These are phyloP conservation scores for Bombus superbus DNA, from an alignment of 1,140 invertebrate species.

Conservation along the genomic window DNA sequence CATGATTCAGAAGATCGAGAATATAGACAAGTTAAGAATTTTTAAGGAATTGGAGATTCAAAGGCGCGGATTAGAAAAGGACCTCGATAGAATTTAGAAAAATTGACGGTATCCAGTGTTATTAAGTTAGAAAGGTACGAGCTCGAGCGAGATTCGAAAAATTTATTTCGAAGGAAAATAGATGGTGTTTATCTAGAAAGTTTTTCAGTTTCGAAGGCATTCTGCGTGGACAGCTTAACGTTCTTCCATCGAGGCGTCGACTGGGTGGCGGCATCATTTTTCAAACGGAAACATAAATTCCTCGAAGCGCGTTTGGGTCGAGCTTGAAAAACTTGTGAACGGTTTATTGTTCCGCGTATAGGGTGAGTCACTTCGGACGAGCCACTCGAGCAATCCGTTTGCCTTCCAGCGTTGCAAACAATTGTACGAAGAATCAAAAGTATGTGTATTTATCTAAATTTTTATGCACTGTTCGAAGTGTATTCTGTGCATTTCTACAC, in stretches of 20 bases:
- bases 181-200: background rate
- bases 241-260: background rate
- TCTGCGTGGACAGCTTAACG: background rate
- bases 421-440: background rate
- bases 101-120: background rate
- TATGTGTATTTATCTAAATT: background rate
- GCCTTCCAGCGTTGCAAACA: background rate
- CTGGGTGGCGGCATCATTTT: background rate
- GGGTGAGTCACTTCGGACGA: constrained; percentile 29
- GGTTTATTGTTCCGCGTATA: constrained; percentile 28
- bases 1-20: background rate
- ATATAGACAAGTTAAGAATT: background rate
- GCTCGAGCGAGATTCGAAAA: background rate
- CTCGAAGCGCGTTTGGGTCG: background rate
- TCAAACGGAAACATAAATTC: constrained; percentile 43
- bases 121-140: background rate
- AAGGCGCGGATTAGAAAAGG: background rate
- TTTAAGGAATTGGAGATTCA: accelerated
- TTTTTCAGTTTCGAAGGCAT: background rate
- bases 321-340: background rate
- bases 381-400: constrained; percentile 10
- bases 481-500: background rate
- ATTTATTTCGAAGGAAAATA: background rate
- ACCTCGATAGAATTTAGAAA: background rate
- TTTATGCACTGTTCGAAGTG: background rate